Base-by-base conservation (phyloP, 2,113 vertebrate genomes). In the Pristiophorus japonicus region DNA sequence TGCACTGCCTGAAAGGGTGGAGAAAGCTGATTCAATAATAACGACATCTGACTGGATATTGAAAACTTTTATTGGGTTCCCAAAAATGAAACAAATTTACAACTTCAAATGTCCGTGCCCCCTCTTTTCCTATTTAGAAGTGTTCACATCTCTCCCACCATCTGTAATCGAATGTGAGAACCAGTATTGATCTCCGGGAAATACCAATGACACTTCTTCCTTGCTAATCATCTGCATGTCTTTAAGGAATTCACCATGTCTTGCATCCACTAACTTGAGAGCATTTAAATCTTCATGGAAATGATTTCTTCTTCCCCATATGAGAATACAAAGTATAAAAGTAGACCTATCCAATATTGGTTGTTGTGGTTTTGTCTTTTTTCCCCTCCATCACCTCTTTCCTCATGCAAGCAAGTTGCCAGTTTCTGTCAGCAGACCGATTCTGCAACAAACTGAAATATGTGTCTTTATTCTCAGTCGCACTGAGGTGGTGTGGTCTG, bases 301-400 rank as follows among this genome's bases (percentile, higher is more conserved):
- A 47, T n/a, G n/a, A n/a, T 87, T 87, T 87, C 84, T 75, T 75
- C 42, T 84, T 47, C 22, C 47, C 85, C 85, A 88, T 55, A 88
- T 51, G 27, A 88, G 24, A 88, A 88, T 59, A 55, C 47, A 88
- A 55, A 30, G n/a, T n/a, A n/a, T n/a, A n/a, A n/a, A n/a, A n/a
- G n/a, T n/a, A n/a, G n/a, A n/a, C n/a, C n/a, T n/a, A n/a, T n/a
- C n/a, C n/a, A n/a, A 47, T 27, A 47, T 55, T 88, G 85, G 42
- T 20, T 22, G 42, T 20, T 42, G 14, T 59, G 59, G 59, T 59
- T 84, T 84, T 84, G 16, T 45, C 18, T 55, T 55, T 27, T 3
- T 30, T 30, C 8, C 16, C 11, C 81, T 24, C 42, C 34, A n/a
- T 12, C 34, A 34, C 42, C 10, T n/a, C n/a, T n/a, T n/a, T n/a